Evolutionary conservation across 2,113 vertebrate species (phyloP).

Genomic region (Percopsis transmontana): DNA sequence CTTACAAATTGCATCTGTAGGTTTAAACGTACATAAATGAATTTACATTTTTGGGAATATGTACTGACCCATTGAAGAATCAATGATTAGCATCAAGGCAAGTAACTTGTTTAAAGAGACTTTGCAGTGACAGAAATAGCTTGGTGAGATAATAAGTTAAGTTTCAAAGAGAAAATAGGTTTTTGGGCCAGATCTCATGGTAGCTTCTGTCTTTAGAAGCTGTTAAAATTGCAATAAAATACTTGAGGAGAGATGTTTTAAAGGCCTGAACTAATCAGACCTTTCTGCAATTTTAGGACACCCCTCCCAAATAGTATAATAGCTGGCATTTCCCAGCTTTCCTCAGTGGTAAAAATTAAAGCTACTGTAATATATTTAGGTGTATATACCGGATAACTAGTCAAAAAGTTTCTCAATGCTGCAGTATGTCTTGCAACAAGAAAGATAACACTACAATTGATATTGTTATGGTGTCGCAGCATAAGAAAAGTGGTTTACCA

Average conservation of each 20-base stretch:
- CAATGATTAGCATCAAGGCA: neutral
- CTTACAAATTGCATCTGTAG: neutral
- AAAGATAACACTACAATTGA: neutral
- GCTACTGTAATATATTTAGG: neutral
- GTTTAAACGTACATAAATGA: neutral
- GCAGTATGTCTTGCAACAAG: neutral
- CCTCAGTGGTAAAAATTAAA: neutral
- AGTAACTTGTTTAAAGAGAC: neutral
- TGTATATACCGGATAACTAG: neutral
- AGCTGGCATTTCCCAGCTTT: neutral
- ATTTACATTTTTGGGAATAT: neutral
- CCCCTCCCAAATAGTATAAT: neutral
- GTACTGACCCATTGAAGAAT: neutral
- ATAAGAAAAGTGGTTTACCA: neutral
- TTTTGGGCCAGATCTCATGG: constrained; percentile 48
- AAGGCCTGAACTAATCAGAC: neutral
- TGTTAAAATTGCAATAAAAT: neutral
- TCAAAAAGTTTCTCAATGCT: neutral
- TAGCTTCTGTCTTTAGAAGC: constrained; percentile 13
- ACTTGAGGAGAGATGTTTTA: neutral
- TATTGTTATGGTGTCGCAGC: neutral
- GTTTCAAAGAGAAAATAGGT: constrained; percentile 40
- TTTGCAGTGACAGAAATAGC: neutral
- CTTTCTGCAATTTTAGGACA: neutral
- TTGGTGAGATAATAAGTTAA: neutral